phyloP scores from a whole-genome alignment of 2,113 vertebrate genomes.

The Himantopus leucocephalus region DNA sequence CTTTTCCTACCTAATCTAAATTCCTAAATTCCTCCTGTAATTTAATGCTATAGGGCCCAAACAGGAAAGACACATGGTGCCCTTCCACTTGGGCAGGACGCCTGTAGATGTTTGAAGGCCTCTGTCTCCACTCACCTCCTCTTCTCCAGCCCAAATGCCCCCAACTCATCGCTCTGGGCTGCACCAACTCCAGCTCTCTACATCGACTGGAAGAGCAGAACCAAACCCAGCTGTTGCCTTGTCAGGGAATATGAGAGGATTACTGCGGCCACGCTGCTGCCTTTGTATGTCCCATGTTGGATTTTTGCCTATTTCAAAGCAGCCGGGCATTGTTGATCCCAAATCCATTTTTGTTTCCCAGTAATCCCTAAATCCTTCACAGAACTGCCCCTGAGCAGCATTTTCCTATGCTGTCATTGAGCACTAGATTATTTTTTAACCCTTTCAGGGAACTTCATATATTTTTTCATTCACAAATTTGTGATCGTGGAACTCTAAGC shows the following conservation, averaged over 20 bases:
- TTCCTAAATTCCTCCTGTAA: not conserved
- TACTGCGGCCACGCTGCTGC: fast-evolving
- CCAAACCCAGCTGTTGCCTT: not conserved
- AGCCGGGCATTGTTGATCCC: fast-evolving
- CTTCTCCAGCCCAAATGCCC: fast-evolving
- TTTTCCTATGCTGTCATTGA: not conserved
- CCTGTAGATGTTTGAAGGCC: not conserved
- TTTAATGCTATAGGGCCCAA: fast-evolving
- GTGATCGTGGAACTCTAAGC: not conserved
- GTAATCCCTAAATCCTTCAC: not conserved
- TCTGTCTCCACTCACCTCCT: not conserved
- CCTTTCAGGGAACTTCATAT: not conserved
- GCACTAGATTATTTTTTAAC: not conserved
- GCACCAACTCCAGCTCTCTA: not conserved
- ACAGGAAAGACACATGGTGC: fast-evolving
- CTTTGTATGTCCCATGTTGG: fast-evolving
- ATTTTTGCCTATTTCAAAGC: not conserved
- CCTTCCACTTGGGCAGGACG: not conserved
- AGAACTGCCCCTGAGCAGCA: not conserved
- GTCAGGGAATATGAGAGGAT: not conserved
- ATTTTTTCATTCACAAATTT: not conserved
- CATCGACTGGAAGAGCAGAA: not conserved
- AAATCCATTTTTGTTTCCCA: not conserved
- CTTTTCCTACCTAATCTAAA: fast-evolving
- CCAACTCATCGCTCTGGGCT: not conserved